Evolutionary conservation across 2,888 invertebrate genomes (phyloP), one percentile per base, ranked within the genome.

Genomic region (Matsumyia berberina): DNA sequence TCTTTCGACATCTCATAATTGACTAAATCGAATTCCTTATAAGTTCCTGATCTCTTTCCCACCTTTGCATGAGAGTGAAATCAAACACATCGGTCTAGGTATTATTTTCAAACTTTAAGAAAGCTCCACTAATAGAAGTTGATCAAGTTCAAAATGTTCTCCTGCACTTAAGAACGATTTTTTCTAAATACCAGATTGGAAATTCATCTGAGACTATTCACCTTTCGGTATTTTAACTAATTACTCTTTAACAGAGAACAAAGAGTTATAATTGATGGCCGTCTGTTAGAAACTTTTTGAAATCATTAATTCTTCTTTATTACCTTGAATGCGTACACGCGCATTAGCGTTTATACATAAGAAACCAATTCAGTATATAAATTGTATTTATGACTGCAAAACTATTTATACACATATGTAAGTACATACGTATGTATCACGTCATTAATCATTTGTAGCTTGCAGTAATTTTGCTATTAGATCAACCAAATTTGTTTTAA

Each of bases 151-250:
- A n/a, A n/a, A n/a, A n/a, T n/a, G n/a, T n/a, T n/a, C n/a, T n/a
- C n/a, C n/a, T n/a, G n/a, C n/a, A n/a, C n/a, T n/a, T n/a, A n/a
- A n/a, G n/a, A n/a, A n/a, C n/a, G n/a, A n/a, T n/a, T 24, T 24
- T 24, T 24, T 24, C 24, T 24, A 3, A 24, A 24, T 24, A 24
- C 2, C 24, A 37, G n/a, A 37, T n/a, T 12, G 5, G 12, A 39
- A 42, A 42, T 12, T 42, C 39, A 15, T 0, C 0, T 42, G 39
- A 42, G 39, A 12, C 6, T 12, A 15, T 12, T 42, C 39, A 42
- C 46, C 29, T 51, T 51, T 51, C 29, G 51, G 29, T 51, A 51
- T 51, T 51, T 24, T n/a, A 51, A n/a, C 51, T 51, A 51, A 51
- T 51, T 51, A 51, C 51, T 51, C 51, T 51, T 51, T n/a, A 51